Evolutionary conservation across 2,113 vertebrate genomes (phyloP).

Genomic region (Gulo gulo): DNA sequence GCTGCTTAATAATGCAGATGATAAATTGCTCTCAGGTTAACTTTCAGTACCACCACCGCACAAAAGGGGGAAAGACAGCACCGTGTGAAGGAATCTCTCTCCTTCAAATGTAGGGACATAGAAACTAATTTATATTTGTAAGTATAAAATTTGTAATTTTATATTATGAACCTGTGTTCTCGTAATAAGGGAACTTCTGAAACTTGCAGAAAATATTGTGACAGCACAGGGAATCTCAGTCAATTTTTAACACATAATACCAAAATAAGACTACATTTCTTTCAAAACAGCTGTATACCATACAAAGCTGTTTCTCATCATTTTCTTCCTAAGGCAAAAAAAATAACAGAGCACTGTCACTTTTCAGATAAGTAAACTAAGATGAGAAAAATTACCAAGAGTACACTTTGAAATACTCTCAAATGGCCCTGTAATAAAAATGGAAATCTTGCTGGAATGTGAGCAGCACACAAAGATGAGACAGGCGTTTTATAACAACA

Average conservation of each 20-base stretch:
- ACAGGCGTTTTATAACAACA: background rate
- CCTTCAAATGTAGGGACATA: background rate
- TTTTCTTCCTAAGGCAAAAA: background rate
- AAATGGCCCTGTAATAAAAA: background rate
- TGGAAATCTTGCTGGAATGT: background rate
- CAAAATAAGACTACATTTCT: background rate
- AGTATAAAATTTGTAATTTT: background rate
- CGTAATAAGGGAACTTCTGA: slow-evolving; percentile 31
- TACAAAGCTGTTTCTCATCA: background rate
- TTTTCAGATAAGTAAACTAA: slow-evolving; percentile 34
- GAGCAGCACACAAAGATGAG: background rate
- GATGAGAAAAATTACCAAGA: background rate
- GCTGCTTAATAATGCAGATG: background rate
- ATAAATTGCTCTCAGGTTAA: background rate
- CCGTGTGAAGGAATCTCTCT: background rate
- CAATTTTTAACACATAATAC: slow-evolving; percentile 10
- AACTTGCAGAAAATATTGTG: background rate
- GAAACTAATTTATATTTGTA: background rate
- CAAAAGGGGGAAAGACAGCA: background rate
- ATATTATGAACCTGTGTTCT: background rate
- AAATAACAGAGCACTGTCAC: background rate
- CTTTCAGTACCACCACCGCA: background rate
- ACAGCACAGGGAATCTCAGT: background rate
- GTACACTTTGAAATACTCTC: background rate
- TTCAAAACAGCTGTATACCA: background rate